Conservation (phyloP, 2,888 invertebrate species). For the Myopa tessellatipennis region DNA sequence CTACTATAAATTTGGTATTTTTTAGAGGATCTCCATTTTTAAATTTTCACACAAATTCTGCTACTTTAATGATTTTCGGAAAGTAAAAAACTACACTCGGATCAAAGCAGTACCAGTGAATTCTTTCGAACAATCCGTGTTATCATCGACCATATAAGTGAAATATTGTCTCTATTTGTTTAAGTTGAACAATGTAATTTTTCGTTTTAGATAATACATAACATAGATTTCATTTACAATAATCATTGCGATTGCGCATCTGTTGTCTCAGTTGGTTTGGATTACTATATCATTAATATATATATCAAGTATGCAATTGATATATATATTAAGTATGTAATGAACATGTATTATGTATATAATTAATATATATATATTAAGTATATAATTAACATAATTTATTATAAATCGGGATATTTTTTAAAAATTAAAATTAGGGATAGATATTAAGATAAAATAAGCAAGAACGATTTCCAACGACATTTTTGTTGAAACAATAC, state of each 20-base stretch:
- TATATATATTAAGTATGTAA: constrained; percentile 39
- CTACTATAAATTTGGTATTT: no score
- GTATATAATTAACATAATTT: constrained; percentile 42
- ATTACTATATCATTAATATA: background rate
- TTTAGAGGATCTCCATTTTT: no score
- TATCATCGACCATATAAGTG: background rate
- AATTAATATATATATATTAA: constrained; percentile 36
- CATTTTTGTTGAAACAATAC: constrained; percentile 29
- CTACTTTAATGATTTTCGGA: no score
- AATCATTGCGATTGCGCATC: constrained; percentile 53
- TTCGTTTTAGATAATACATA: constrained; percentile 16
- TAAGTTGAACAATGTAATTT: background rate
- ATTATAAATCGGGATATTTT: constrained; percentile 41
- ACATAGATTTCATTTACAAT: constrained; percentile 49
- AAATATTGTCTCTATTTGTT: constrained; percentile 9
- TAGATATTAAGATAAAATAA: constrained; percentile 12
- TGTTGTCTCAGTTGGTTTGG: constrained; percentile 26
- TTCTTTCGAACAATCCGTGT: no score
- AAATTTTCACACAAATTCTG: no score
- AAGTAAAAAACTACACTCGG: no score
- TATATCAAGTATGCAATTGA: constrained; percentile 36
- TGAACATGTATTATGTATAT: constrained; percentile 41
- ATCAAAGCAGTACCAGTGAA: background rate
- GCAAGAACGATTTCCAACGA: constrained; percentile 38
- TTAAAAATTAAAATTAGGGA: constrained; percentile 44